Percentiles rank a stretch among this genome's conserved stretches.
These are phyloP conservation scores for Phoenicopterus ruber DNA, from an alignment of 2,113 vertebrate genomes.

Conservation along the genomic window DNA sequence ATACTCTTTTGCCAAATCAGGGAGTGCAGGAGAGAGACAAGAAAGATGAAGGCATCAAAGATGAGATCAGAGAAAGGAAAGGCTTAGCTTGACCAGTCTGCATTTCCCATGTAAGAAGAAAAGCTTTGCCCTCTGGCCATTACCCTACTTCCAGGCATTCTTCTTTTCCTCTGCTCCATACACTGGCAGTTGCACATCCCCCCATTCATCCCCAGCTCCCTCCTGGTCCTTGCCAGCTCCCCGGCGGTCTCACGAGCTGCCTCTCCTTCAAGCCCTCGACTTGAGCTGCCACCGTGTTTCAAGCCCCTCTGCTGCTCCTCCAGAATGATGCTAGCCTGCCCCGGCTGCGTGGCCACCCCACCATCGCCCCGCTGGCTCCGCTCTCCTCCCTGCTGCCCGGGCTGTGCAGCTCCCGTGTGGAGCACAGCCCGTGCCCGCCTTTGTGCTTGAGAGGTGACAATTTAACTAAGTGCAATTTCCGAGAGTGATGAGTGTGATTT, in stretches of 20 bases:
- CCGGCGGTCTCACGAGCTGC: fast-evolving
- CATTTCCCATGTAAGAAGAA: neutral
- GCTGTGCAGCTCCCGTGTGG: fast-evolving
- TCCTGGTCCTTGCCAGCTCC: neutral
- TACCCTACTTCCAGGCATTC: neutral
- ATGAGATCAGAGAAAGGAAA: neutral
- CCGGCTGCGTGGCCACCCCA: fast-evolving
- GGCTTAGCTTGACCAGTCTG: neutral
- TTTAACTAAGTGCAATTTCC: neutral
- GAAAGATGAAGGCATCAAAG: neutral
- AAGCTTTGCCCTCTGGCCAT: neutral
- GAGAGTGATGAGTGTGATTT: constrained; percentile 9
- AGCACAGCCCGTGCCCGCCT: neutral
- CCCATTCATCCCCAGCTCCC: neutral
- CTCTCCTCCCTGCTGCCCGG: fast-evolving
- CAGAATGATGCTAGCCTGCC: neutral
- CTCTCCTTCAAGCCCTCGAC: neutral
- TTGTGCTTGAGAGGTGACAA: neutral
- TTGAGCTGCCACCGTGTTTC: fast-evolving
- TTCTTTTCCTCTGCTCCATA: neutral
- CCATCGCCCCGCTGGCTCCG: fast-evolving
- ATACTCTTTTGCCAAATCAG: neutral
- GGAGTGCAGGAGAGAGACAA: neutral
- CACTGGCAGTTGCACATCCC: too few relatives aligned
- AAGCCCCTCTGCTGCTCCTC: neutral